Evolutionary conservation across 2,113 vertebrate species (phyloP).

Genomic region (Pandion haliaetus): DNA sequence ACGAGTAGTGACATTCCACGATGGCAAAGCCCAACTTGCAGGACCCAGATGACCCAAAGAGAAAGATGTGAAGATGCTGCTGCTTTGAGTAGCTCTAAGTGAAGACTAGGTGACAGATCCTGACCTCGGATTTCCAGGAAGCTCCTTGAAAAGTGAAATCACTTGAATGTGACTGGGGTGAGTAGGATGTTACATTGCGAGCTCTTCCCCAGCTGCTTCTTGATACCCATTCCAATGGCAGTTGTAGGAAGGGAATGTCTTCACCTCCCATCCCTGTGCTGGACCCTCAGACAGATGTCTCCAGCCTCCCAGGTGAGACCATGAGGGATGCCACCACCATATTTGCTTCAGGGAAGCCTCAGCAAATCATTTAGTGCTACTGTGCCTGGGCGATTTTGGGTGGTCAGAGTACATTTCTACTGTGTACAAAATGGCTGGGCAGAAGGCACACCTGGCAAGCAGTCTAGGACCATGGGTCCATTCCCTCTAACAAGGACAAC

Average conservation of each 20-base stretch:
- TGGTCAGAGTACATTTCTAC: neutral
- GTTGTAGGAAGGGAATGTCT: neutral
- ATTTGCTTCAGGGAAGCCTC: neutral
- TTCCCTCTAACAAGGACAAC: neutral
- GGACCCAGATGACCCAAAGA: neutral
- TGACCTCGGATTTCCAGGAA: neutral
- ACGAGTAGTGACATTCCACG: accelerated
- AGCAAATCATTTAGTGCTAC: neutral
- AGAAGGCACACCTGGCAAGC: neutral
- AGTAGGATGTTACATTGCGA: neutral
- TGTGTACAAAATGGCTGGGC: neutral
- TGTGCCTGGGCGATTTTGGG: neutral
- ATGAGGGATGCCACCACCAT: no score
- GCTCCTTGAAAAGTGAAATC: neutral
- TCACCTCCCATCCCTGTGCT: neutral
- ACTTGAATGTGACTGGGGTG: neutral
- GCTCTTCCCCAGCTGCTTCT: neutral
- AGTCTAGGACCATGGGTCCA: neutral
- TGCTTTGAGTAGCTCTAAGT: neutral
- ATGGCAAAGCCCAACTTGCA: neutral
- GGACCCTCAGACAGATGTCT: neutral
- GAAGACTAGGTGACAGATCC: neutral
- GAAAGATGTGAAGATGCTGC: neutral
- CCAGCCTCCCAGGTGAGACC: neutral
- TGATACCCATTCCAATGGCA: neutral